Base-by-base conservation (phyloP, 2,888 invertebrate species). In the Exocentrus adspersus region DNA sequence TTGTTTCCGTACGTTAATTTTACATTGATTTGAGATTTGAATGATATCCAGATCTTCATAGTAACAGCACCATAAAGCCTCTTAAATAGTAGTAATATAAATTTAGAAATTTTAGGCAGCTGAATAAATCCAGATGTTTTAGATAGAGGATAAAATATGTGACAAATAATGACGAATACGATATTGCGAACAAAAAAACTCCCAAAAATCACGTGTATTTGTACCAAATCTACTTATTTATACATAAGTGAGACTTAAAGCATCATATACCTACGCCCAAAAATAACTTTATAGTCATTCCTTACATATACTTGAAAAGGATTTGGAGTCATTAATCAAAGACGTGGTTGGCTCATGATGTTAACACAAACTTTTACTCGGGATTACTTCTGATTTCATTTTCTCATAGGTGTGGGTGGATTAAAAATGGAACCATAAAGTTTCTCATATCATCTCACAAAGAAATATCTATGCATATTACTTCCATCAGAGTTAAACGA, bases 321-420 rank as follows among this genome's bases (percentile, higher is more conserved):
- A 54, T 43, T 54, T 54, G 43, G 16, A n/a, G 30, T 21, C 28
- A 21, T 28, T 54, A 54, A 54, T 54, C 54, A 54, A 17, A 54
- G 42, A 54, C 21, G 28, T n/a, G 17, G 14, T 54, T 17, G 24
- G 28, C 7, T 16, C 54, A 14, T 43, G 14, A 37, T 12, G 12
- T 37, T 57, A 32, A 57, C 20, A 51, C 16, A 46, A 32, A n/a
- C 30, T 46, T 46, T 57, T 45, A 57, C 57, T 46, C n/a, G 57
- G 12, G 17, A 20, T 43, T 20, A 41, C 37, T 41, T 24, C 32
- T 46, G 56, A 30, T 56, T 57, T 45, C 32, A 19, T 46, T 46
- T 46, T 5, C 46, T 46, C 4, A 32, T 57, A 42, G 57, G 45
- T 7, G 46, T 57, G 28, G 57, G 45, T 12, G 46, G 57, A 30